Evolutionary conservation across 2,797 vertebrate genomes (phyloP).

Genomic region (Pachyuromys duprasi): DNA sequence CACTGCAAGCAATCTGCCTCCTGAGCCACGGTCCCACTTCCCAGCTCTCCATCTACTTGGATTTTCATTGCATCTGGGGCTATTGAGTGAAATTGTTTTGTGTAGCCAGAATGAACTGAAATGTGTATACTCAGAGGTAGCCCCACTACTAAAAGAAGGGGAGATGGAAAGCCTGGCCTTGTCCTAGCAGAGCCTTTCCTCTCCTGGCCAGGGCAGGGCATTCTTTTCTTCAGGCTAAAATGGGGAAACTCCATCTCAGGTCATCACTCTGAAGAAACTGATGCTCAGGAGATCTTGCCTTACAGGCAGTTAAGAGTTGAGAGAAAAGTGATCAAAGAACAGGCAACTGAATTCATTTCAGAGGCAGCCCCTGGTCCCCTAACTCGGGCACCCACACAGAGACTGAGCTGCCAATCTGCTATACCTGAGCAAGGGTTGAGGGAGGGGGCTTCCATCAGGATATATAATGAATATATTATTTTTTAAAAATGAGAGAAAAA

Average conservation of each 20-base stretch:
- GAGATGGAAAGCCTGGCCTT: background rate
- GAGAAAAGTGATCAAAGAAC: background rate
- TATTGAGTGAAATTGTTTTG: background rate
- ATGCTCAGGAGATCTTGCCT: background rate
- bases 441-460: no score
- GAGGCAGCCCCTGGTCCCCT: no score
- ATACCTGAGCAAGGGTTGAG: no score
- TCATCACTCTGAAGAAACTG: background rate
- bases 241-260: background rate
- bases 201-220: background rate
- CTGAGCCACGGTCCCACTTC: background rate
- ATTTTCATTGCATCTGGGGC: background rate
- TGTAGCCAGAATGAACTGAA: background rate
- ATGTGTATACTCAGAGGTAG: background rate
- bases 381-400: no score
- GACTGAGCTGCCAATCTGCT: no score
- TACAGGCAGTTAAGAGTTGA: background rate
- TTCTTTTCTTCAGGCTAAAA: background rate
- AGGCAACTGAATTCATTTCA: no score
- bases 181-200: background rate
- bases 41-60: background rate
- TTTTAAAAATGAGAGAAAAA: background rate
- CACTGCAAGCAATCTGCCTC: background rate
- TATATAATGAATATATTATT: no score
- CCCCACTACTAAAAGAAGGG: background rate